Conservation (phyloP, 1,140 invertebrate genomes). For the Pseudomyrmex concolor region DNA sequence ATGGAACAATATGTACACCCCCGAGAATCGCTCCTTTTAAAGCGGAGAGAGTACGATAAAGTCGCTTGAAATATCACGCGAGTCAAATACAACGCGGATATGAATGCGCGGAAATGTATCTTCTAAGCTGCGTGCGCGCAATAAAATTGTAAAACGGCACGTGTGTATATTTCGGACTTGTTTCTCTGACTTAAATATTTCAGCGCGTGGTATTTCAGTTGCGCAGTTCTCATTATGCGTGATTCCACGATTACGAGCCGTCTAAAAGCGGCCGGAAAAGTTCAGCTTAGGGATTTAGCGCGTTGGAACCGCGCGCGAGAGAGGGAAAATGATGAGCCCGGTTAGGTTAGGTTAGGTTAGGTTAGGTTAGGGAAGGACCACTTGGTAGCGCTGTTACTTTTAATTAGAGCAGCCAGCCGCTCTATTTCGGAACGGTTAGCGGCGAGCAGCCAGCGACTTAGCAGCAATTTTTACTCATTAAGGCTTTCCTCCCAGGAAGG, state of each 20-base stretch:
- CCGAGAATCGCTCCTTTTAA: too few species aligned
- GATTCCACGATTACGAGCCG: conserved; percentile 60
- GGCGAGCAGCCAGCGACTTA: conserved; percentile 64
- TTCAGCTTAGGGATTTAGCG: conserved; percentile 42
- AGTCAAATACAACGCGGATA: too few species aligned
- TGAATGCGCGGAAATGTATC: too few species aligned
- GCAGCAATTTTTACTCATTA: conserved; percentile 78
- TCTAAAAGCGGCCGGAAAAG: conserved; percentile 41
- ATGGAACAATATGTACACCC: too few species aligned
- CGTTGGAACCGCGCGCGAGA: conserved; percentile 37
- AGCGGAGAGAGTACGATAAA: too few species aligned
- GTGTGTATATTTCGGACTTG: not conserved
- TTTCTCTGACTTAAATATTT: conserved; percentile 11
- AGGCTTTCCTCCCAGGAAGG: conserved; percentile 14
- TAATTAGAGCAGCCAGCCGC: conserved; percentile 72
- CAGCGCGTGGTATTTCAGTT: not conserved
- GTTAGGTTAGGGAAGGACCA: conserved; percentile 39
- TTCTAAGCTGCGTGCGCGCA: too few species aligned
- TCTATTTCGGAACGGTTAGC: conserved; percentile 72
- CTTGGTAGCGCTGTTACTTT: conserved; percentile 75
- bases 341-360: too few species aligned
- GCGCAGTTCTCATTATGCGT: conserved; percentile 31
- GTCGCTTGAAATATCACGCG: too few species aligned
- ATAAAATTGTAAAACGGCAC: not conserved
- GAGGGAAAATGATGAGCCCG: conserved; percentile 23